Evolutionary conservation across 2,113 vertebrate genomes (phyloP), one percentile per base, ranked within the genome.

Genomic region (Hydrolagus affinis): DNA sequence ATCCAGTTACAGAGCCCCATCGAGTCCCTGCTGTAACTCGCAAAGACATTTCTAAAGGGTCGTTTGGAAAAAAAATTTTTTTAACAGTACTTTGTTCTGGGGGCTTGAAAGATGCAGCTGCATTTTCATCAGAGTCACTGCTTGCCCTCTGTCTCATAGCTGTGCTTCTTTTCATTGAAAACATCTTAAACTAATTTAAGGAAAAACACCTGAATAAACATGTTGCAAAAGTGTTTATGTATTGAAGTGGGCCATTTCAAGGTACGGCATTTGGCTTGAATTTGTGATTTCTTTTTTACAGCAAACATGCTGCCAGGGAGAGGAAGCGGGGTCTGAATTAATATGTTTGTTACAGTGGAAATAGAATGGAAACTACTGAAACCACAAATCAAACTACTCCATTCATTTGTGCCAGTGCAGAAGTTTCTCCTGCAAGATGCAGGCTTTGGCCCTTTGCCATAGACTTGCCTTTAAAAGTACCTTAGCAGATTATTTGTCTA

Each of bases 141-240:
- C 60, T 30, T 83, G n/a, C 7, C 66, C 66, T 83, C 85, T 72
- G 74, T 89, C 87, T 88, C 87, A 92, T 90, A 89, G 88, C 90
- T 88, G 87, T 88, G 75, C 87, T 94, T 88, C 91, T 91, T 94
- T 92, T 94, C 92, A 94, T 90, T 94, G 92, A 91, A 92, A 94
- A 93, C 93, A 94, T 95, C 92, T 95, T 95, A 94, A 94, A 93
- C 93, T 92, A 94, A 94, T 95, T 94, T 94, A 91, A 94, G 94
- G 92, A 91, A 91, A 91, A 93, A 93, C 94, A 95, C 93, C 94
- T 95, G 94, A 95, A 94, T 94, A 95, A 95, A 95, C 94, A 95
- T 91, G 91, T 93, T 94, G 92, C 94, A 94, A 93, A 94, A 94
- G 91, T 95, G 94, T 95, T 95, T 95, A 94, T 94, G 91, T 94